Base-by-base conservation (phyloP, 2,797 vertebrate genomes). In the Denticeps clupeoides region DNA sequence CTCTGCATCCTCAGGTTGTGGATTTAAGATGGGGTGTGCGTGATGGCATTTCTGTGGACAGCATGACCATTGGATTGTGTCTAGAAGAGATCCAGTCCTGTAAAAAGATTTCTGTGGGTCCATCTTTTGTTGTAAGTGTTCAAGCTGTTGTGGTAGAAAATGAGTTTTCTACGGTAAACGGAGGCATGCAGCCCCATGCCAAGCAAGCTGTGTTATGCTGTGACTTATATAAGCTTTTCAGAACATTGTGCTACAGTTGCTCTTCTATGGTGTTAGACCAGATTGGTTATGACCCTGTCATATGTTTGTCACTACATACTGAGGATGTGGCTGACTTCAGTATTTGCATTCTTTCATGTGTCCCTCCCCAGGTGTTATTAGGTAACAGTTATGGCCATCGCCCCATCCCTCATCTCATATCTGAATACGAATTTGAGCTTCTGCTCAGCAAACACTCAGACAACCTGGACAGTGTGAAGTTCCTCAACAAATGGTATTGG, bases 381-480 rank as follows among this genome's bases (percentile, higher is more conserved):
- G 85, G 89, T 28, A 77, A 80, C 69, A 71, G 73, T 16, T 89
- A 88, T 0, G 82, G 87, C 2, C 75, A 76, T 35, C 71, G 82
- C 1, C 50, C 69, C 0, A 49, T 85, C 21, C 87, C 88, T 27
- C 59, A 6, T 0, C 43, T 75, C 44, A 67, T 89, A 2, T 60
- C 63, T 0, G 82, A 82, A 48, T 69, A 72, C 41, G 82, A 79
- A 41, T 90, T 87, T 59, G 74, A 89, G 10, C 58, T 70, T 0
- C 60, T 90, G 42, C 51, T 71, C 38, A 69, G 78, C 49, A 82
- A 78, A 63, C 62, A 87, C 15, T 56, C 59, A 2, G 47, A 64
- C 35, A 70, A 82, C 44, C 64, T 73, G 0, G 65, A 64, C 0
- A 73, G 75, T 29, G 12, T 76, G 46, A 68, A 71, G 43, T 74